These are phyloP conservation scores for Blastomussa wellsi DNA, from an alignment of 92 coral and sea anemone species.

Conservation along the genomic window DNA sequence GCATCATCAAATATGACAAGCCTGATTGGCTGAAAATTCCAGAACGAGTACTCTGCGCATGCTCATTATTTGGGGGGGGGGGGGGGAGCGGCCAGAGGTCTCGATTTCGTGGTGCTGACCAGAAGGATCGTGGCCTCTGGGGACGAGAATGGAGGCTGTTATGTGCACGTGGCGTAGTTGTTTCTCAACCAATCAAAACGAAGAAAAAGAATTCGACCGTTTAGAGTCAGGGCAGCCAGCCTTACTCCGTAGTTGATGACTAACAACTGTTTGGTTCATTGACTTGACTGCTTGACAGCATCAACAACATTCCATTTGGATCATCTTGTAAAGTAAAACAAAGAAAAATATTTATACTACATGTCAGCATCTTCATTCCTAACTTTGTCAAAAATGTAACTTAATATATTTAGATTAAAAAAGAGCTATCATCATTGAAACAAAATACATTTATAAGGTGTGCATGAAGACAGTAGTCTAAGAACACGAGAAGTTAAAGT, in stretches of 20 bases:
- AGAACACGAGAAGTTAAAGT: not conserved
- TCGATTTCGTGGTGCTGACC: too few relatives aligned
- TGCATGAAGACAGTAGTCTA: not conserved
- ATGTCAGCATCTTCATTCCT: not conserved
- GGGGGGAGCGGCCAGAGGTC: too few relatives aligned
- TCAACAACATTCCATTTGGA: not conserved
- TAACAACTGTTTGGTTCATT: not conserved
- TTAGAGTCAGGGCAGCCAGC: not conserved
- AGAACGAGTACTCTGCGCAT: too few relatives aligned
- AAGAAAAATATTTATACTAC: not conserved
- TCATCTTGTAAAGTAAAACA: not conserved
- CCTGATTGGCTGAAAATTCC: too few relatives aligned
- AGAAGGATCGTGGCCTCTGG: too few relatives aligned
- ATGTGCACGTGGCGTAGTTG: not conserved
- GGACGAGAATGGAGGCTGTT: not conserved
- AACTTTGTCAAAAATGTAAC: not conserved
- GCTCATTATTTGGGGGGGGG: too few relatives aligned
- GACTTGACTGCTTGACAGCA: not conserved
- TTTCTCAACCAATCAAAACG: not conserved
- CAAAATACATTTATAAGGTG: not conserved
- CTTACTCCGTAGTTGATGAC: not conserved
- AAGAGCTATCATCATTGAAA: not conserved
- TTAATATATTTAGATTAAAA: too few relatives aligned
- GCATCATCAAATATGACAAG: too few relatives aligned
- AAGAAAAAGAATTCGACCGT: not conserved